Base-by-base conservation (phyloP, 2,888 invertebrate species). In the Clanis bilineata region DNA sequence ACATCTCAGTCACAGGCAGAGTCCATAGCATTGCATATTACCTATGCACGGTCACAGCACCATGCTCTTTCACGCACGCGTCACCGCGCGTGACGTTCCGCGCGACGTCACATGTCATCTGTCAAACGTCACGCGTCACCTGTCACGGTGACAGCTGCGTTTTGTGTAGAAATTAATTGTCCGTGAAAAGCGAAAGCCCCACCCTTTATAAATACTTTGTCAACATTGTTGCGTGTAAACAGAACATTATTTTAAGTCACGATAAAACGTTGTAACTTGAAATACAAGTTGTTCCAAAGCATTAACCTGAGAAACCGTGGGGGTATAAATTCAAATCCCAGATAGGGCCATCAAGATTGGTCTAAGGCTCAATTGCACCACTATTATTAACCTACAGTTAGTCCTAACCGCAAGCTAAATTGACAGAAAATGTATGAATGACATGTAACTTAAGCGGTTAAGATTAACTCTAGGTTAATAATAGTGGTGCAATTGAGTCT, bases 141-240 rank as follows among this genome's bases (percentile, higher is more conserved):
- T 41, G 41, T 41, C 41, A 41, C 41, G 41, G 41, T 41, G 41
- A 41, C 41, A 41, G 41, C 18, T 41, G 41, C 41, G 41, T 41
- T 41, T 36, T 18, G 41, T 18, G 18, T 41, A 15, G 18, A 18
- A 39, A 41, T 41, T 41, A 41, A 41, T 41, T 41, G 41, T 41
- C 41, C 6, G 41, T 18, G 41, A 18, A 18, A 18, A 41, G 41
- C n/a, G 5, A 2, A 36, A 36, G 12, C 9, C 18, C 38, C 6
- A 41, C 18, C 18, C 18, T 18, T 15, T 15, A 18, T 41, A 18
- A 41, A 41, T 41, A 41, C 18, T 15, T 41, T 18, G 41, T 41
- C 2, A 3, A 39, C 15, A 39, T 5, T 41, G 41, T 41, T 18
- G 18, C 18, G 18, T 41, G 18, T 18, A 18, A 41, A 41, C 18